These are phyloP conservation scores for Amblyornis subalaris DNA, from an alignment of 2,113 vertebrate species.

Conservation along the genomic window DNA sequence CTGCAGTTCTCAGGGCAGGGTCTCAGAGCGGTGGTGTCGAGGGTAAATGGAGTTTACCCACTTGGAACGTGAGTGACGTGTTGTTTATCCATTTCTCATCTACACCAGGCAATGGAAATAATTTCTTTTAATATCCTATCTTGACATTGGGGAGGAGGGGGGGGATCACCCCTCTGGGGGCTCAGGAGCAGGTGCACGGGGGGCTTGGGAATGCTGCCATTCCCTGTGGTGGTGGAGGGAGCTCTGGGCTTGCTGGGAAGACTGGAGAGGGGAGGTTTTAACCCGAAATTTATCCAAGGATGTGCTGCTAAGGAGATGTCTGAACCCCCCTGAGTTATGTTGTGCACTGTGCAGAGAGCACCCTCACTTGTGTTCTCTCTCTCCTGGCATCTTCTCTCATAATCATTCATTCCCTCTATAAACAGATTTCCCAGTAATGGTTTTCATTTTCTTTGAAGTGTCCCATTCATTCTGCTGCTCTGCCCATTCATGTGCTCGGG, in stretches of 20 bases:
- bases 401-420: conserved; percentile 72
- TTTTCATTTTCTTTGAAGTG: conserved; percentile 74
- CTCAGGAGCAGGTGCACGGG: conserved; percentile 18
- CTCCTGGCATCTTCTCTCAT: conserved; percentile 59
- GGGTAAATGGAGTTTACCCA: conserved; percentile 52
- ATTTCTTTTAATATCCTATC: conserved; percentile 15
- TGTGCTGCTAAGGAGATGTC: background rate
- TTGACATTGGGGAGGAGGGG: background rate
- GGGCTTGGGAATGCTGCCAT: background rate
- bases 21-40: background rate
- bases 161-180: background rate
- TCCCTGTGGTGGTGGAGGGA: background rate
- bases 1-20: conserved; percentile 37
- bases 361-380: background rate
- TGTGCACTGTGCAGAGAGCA: background rate
- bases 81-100: conserved; percentile 61
- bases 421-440: conserved; percentile 71
- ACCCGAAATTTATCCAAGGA: background rate
- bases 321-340: background rate
- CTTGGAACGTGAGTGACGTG: background rate
- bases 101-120: conserved; percentile 11
- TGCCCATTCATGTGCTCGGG: conserved; percentile 47
- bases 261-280: background rate
- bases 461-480: conserved; percentile 66
- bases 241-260: background rate